A percentile compares a stretch with the other conserved stretches of the same genome.
phyloP scores from a whole-genome alignment of 2,888 invertebrate genomes.

The Dolomedes plantarius region DNA sequence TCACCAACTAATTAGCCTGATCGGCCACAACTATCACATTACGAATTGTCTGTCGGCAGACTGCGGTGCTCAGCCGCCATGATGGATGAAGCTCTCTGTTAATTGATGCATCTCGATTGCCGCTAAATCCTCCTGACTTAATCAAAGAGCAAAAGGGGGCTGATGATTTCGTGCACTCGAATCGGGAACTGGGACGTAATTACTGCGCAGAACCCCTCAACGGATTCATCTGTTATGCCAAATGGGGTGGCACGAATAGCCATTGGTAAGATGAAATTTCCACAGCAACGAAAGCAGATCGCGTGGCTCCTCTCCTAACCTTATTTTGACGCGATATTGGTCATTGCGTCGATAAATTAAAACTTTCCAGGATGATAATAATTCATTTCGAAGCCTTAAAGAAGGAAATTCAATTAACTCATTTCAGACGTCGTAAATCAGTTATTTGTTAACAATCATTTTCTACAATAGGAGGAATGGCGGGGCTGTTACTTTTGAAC shows the following conservation, averaged over 20 bases:
- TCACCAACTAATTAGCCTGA: slow-evolving; percentile 60
- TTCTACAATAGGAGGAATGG: too few relatives aligned
- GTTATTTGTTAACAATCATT: too few relatives aligned
- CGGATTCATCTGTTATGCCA: neutral
- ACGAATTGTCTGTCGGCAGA: slow-evolving; percentile 40
- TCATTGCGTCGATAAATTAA: neutral
- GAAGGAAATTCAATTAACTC: too few relatives aligned
- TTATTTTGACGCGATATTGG: neutral
- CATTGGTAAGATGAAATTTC: neutral
- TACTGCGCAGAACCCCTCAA: neutral
- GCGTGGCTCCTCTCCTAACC: neutral
- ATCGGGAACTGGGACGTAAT: slow-evolving; percentile 32
- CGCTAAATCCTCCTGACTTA: slow-evolving; percentile 41
- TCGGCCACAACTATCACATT: slow-evolving; percentile 59
- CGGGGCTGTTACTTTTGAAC: too few relatives aligned
- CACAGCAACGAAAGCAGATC: neutral
- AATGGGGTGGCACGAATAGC: neutral
- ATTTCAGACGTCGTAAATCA: too few relatives aligned
- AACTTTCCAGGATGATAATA: neutral
- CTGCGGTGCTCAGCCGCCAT: slow-evolving; percentile 40
- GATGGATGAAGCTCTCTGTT: slow-evolving; percentile 44
- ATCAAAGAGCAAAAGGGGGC: slow-evolving; percentile 27
- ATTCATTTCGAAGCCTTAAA: too few relatives aligned
- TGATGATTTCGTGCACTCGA: slow-evolving; percentile 17
- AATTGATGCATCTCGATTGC: slow-evolving; percentile 52